A percentile compares a stretch with the other conserved stretches of the same genome.
Evolutionary conservation across 2,888 invertebrate genomes (phyloP).

Genomic region (Microplitis manilae): DNA sequence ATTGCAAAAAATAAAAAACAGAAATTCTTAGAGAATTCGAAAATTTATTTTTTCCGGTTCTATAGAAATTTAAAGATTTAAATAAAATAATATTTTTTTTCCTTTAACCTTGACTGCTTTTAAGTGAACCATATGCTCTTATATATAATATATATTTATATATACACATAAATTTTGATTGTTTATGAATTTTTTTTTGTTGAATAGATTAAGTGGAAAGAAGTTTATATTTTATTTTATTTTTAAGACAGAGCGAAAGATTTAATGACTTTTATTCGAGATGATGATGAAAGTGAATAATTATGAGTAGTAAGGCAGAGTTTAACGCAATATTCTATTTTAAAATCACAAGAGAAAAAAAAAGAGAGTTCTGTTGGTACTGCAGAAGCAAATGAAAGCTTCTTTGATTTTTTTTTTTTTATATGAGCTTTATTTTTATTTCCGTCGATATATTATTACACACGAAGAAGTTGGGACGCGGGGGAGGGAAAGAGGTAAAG

Average conservation of each 20-base stretch:
- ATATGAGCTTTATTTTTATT: neutral
- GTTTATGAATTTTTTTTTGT: neutral
- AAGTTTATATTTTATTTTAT: neutral
- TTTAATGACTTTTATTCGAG: neutral
- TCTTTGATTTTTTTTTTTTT: conserved; percentile 6
- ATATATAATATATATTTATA: too few relatives aligned
- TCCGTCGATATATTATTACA: conserved; percentile 29
- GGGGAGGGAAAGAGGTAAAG: neutral
- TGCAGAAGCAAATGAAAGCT: neutral
- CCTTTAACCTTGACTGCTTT: too few relatives aligned
- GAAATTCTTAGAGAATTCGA: too few relatives aligned
- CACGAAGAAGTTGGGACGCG: neutral
- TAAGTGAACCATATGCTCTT: too few relatives aligned
- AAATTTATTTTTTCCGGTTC: too few relatives aligned
- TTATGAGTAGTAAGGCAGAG: neutral
- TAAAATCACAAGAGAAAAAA: conserved; percentile 11
- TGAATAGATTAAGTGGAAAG: neutral
- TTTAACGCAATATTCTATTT: conserved; percentile 14
- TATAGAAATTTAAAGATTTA: too few relatives aligned
- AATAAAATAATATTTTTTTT: too few relatives aligned
- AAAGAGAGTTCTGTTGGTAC: conserved; percentile 9
- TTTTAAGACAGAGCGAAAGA: neutral
- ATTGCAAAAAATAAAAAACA: too few relatives aligned
- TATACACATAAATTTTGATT: neutral
- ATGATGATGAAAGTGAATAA: neutral